Conservation (phyloP, 1,140 invertebrate species). For the Stratiolaelaps scimitus region DNA sequence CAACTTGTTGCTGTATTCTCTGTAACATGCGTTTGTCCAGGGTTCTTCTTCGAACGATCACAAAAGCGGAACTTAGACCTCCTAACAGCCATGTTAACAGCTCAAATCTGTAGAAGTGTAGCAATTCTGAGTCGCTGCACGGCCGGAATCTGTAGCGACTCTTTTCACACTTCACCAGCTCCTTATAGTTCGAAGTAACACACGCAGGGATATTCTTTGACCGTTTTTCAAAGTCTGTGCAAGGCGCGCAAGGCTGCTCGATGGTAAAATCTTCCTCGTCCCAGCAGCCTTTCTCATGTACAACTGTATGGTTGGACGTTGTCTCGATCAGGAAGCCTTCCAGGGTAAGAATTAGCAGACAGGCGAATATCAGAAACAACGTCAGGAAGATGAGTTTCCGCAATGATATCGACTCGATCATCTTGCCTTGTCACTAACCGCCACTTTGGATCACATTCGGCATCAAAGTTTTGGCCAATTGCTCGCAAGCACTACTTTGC, state of each 20-base stretch:
- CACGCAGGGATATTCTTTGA: conserved; percentile 58
- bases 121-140: conserved; percentile 43
- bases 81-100: conserved; percentile 55
- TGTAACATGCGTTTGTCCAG: conserved; percentile 49
- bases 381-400: conserved; percentile 17
- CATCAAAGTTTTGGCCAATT: too few relatives aligned
- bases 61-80: conserved; percentile 48
- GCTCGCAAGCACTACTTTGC: too few relatives aligned
- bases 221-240: conserved; percentile 45
- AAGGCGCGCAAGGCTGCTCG: conserved; percentile 49
- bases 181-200: conserved; percentile 55
- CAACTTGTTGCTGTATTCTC: conserved; percentile 50
- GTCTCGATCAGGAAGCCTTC: conserved; percentile 17
- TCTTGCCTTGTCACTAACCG: background rate
- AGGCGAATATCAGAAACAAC: conserved; percentile 12
- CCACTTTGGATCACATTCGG: too few relatives aligned
- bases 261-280: conserved; percentile 35
- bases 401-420: conserved; percentile 23
- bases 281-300: conserved; percentile 36
- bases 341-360: conserved; percentile 11
- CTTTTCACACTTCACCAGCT: conserved; percentile 53
- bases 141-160: conserved; percentile 56
- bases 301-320: conserved; percentile 12
- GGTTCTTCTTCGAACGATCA: conserved; percentile 48
- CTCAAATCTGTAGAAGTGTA: conserved; percentile 71